Evolutionary conservation across 2,888 invertebrate genomes (phyloP), one percentile per base, ranked within the genome.

Genomic region (Hypomecis punctinalis): DNA sequence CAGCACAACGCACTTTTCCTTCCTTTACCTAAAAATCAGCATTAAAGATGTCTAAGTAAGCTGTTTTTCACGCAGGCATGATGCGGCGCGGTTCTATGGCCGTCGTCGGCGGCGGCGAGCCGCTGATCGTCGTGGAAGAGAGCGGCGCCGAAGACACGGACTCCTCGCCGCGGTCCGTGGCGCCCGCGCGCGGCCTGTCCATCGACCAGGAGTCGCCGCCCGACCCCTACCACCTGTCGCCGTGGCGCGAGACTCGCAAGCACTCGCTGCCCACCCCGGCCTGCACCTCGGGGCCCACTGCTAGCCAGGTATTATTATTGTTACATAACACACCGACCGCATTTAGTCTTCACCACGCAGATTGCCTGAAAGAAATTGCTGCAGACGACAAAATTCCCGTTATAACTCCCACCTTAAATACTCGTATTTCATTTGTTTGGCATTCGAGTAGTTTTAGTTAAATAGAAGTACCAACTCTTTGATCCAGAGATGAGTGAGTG

Each of bases 251-350:
- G 76, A 94, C 95, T 0, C 94, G 97, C 76, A 97, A 97, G 79
- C 96, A 97, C 78, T 97, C 97, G 35, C 89, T 97, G 75, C 97
- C 97, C 1, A 97, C 97, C 0, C 97, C 97, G 1, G 96, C 96
- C 74, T 97, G 97, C 77, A 96, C 96, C 36, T 95, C 96, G 62
- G 97, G 97, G 55, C 97, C 97, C 63, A 97, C 97, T 48, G 97
- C 97, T 46, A 97, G 97, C 74, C 97, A 97, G 94, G 97, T 97
- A 61, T 13, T 23, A 23, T 23, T 23, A 23, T 23, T 23, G 23
- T 3, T 23, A 23, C 23, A 23, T 23, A 3, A 23, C 23, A 23
- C 23, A 23, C 23, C 23, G 23, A 23, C 23, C 23, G 23, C 23
- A 23, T 23, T 23, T 23, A 23, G 1, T 23, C 23, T 23, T 23